Evolutionary conservation across 2,113 vertebrate species (phyloP).

Genomic region (Coptodon rendalli): DNA sequence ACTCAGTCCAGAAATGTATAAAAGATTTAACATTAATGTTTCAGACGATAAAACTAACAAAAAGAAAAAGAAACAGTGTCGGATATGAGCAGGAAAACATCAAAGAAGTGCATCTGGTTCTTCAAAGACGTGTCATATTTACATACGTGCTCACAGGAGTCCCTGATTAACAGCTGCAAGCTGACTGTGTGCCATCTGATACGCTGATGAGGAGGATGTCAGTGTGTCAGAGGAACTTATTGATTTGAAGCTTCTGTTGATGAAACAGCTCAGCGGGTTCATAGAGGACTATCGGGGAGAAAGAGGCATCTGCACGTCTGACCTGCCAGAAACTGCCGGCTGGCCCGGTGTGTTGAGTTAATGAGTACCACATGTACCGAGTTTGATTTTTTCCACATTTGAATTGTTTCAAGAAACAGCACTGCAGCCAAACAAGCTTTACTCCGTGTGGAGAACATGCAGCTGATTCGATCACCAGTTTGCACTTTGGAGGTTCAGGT

Average conservation of each 20-base stretch:
- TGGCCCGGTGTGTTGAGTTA: background rate
- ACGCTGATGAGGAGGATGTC: background rate
- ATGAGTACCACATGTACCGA: background rate
- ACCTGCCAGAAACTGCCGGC: background rate
- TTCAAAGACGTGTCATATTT: background rate
- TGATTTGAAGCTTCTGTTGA: background rate
- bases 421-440: background rate
- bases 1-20: background rate
- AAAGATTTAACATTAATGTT: background rate
- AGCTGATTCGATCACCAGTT: background rate
- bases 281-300: background rate
- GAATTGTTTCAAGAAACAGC: background rate
- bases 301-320: background rate
- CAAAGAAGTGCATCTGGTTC: background rate
- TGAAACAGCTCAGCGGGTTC: background rate
- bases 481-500: background rate
- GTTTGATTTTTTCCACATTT: background rate
- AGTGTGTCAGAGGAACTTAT: background rate
- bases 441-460: background rate
- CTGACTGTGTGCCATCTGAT: background rate
- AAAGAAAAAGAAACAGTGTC: background rate
- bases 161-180: background rate
- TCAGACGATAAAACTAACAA: background rate
- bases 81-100: background rate
- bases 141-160: background rate